Evolutionary conservation across 1,140 invertebrate genomes (phyloP).

Genomic region (Spodoptera frugiperda): DNA sequence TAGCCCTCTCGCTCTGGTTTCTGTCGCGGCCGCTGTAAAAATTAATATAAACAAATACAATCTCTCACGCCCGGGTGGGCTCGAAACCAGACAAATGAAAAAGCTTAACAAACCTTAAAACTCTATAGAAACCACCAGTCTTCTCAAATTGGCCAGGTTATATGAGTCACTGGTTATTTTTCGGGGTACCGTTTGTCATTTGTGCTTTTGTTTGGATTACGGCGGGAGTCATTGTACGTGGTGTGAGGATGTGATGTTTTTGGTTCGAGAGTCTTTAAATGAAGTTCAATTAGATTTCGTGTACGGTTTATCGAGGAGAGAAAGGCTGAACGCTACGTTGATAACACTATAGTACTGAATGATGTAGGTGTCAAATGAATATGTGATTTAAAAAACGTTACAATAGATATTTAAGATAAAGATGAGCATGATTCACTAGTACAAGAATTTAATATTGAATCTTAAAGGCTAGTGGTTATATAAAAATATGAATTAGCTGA

Average conservation of each 20-base stretch:
- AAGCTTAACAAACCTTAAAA: slow-evolving; percentile 46
- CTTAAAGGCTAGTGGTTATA: no score
- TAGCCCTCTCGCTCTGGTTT: slow-evolving; percentile 81
- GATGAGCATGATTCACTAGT: no score
- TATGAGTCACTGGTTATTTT: slow-evolving; percentile 44
- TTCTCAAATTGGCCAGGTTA: slow-evolving; percentile 54
- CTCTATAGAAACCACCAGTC: no score
- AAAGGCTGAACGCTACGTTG: no score
- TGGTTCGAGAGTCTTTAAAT: neutral
- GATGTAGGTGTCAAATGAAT: no score
- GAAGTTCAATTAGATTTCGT: no score
- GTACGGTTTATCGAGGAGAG: no score
- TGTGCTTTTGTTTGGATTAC: slow-evolving; percentile 43
- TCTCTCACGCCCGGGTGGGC: slow-evolving; percentile 79
- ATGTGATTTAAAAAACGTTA: no score
- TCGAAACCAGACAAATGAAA: slow-evolving; percentile 58
- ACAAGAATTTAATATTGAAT: no score
- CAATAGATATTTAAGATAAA: no score
- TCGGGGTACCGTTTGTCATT: slow-evolving; percentile 45
- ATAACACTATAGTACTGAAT: no score
- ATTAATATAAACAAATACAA: slow-evolving; percentile 81
- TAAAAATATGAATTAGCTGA: no score
- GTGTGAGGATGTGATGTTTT: neutral
- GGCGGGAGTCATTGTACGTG: slow-evolving; percentile 38
- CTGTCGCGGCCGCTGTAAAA: slow-evolving; percentile 83